phyloP scores from a whole-genome alignment of 2,888 invertebrate genomes.

The Horisme vitalbata region DNA sequence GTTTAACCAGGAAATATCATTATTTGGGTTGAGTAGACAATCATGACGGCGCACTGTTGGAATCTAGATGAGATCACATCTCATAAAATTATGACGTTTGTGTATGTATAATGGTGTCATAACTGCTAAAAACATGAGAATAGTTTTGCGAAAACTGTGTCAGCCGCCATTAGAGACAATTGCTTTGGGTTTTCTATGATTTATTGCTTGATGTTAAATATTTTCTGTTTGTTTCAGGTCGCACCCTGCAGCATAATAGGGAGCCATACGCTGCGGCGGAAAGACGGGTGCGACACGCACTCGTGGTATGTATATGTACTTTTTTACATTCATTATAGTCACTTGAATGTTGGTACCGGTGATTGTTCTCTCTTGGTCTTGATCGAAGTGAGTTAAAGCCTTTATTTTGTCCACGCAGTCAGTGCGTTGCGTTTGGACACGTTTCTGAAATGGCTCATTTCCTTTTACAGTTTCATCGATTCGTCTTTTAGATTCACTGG shows the following conservation, averaged over 20 bases:
- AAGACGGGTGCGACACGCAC: slow-evolving; percentile 83
- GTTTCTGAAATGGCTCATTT: slow-evolving; percentile 1
- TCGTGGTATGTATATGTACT: slow-evolving; percentile 79
- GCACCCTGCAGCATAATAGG: slow-evolving; percentile 81
- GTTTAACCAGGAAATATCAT: slow-evolving; percentile 14
- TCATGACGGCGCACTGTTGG: slow-evolving; percentile 6
- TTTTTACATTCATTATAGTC: slow-evolving; percentile 1
- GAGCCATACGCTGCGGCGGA: slow-evolving; percentile 82
- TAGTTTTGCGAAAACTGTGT: no score
- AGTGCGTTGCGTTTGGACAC: neutral
- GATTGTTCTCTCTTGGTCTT: slow-evolving; percentile 12
- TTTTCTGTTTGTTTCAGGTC: slow-evolving; percentile 63
- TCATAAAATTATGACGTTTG: neutral
- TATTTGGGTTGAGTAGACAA: slow-evolving; percentile 2
- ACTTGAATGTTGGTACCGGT: neutral
- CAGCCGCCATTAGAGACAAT: no score
- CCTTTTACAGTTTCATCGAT: neutral
- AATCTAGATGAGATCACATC: slow-evolving; percentile 13
- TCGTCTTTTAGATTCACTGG: no score
- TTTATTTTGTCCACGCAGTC: slow-evolving; percentile 1
- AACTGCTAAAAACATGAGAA: neutral
- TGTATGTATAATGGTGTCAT: neutral
- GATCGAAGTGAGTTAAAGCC: neutral
- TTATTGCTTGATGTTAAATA: neutral
- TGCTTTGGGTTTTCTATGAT: no score